Percentiles rank a stretch among this genome's conserved stretches.
Conservation (phyloP, 1,140 invertebrate species). For the Venturia canescens region DNA sequence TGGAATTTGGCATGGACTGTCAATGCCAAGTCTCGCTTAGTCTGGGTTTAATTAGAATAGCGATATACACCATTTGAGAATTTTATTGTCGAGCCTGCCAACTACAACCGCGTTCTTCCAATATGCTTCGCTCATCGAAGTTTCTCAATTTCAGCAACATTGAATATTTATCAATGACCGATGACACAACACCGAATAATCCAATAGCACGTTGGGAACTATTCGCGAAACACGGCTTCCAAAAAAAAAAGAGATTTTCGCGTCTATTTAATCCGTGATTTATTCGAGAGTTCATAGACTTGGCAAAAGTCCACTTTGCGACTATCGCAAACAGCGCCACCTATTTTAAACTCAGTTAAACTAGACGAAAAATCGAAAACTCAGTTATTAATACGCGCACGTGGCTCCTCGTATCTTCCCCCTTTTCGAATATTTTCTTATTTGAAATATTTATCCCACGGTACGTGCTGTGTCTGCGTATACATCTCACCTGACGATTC, state of each 20-base stretch:
- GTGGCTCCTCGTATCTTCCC: conserved; percentile 37
- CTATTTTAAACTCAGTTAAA: conserved; percentile 27
- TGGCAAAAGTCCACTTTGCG: conserved; percentile 33
- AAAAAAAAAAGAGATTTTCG: conserved; percentile 31
- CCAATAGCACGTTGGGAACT: neutral
- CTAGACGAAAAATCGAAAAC: conserved; percentile 18
- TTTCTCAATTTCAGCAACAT: neutral
- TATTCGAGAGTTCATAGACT: conserved; percentile 9
- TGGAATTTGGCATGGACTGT: conserved; percentile 55
- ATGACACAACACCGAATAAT: conserved; percentile 5
- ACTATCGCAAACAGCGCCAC: conserved; percentile 6
- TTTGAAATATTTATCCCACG: neutral
- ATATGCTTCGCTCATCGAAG: neutral
- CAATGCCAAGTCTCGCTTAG: conserved; percentile 54
- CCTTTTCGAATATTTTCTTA: neutral
- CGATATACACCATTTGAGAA: neutral
- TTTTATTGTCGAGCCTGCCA: conserved; percentile 29
- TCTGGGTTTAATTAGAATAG: conserved; percentile 45
- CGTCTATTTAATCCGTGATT: conserved; percentile 30
- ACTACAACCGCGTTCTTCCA: neutral
- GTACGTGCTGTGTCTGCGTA: too few species aligned
- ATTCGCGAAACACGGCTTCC: neutral
- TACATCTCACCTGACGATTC: conserved; percentile 67
- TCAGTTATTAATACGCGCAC: conserved; percentile 10
- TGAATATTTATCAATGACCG: neutral